Evolutionary conservation across 2,797 vertebrate genomes (phyloP).

Genomic region (Crenichthys baileyi): DNA sequence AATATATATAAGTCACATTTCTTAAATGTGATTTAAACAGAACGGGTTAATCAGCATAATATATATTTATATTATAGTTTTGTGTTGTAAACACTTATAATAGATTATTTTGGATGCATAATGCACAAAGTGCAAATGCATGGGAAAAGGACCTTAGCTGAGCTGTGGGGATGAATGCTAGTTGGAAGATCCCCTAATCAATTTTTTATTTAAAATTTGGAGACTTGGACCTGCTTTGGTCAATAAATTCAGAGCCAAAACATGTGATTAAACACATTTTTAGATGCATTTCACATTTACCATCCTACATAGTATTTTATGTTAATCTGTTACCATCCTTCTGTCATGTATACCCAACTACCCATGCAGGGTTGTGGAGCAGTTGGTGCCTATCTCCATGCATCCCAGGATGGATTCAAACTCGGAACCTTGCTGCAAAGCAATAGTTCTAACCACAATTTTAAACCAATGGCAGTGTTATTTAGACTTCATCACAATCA

Average conservation of each 20-base stretch:
- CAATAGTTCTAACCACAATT: no score
- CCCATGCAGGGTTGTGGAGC: background rate
- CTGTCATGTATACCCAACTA: background rate
- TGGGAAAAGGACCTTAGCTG: background rate
- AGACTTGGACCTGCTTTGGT: background rate
- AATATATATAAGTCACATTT: no score
- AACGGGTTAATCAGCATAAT: no score
- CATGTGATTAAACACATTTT: no score
- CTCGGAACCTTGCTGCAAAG: no score
- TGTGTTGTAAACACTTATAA: no score
- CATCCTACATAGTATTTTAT: background rate
- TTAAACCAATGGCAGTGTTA: no score
- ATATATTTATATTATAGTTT: no score
- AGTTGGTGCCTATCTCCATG: background rate
- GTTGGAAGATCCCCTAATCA: background rate
- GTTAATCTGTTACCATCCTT: background rate
- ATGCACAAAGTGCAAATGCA: background rate
- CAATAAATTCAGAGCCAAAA: no score
- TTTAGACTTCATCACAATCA: no score
- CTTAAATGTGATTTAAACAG: no score
- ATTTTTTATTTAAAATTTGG: background rate
- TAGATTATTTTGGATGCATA: background rate
- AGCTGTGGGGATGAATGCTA: background rate
- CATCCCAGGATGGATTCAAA: background rate
- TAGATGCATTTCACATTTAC: background rate